These are phyloP conservation scores for Sebastiscus tertius DNA, from an alignment of 2,797 vertebrate genomes.

Conservation along the genomic window DNA sequence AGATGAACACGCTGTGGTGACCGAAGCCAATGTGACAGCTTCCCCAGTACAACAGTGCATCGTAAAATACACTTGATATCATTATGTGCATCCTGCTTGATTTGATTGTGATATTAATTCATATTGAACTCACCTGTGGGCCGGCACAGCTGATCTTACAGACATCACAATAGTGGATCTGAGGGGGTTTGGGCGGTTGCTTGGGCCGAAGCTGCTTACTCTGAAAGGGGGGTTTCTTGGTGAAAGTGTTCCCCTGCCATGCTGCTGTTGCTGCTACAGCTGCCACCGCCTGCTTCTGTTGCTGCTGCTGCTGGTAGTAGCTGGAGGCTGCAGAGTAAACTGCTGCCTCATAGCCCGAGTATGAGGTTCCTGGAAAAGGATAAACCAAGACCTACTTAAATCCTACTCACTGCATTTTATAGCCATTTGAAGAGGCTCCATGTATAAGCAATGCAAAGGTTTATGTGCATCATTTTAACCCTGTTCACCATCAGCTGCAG, in stretches of 20 bases:
- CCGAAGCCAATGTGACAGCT: not conserved
- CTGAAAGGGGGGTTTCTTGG: slow-evolving; percentile 96
- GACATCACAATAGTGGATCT: slow-evolving; percentile 99
- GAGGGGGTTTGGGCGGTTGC: slow-evolving; percentile 95
- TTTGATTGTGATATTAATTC: not conserved
- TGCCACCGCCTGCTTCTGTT: slow-evolving; percentile 89
- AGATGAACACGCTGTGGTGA: not conserved
- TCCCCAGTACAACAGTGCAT: not conserved
- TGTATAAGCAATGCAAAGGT: not conserved
- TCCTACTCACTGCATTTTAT: not conserved
- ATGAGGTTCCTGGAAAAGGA: slow-evolving; percentile 89
- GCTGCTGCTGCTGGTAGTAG: slow-evolving; percentile 94
- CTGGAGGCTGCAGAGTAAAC: slow-evolving; percentile 97
- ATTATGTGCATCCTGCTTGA: not conserved
- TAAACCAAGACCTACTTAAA: not conserved
- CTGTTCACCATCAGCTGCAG: not conserved
- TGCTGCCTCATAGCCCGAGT: slow-evolving; percentile 97
- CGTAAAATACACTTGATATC: not conserved
- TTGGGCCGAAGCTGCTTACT: slow-evolving; percentile 96
- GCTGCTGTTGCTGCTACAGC: slow-evolving; percentile 94
- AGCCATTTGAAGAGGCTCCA: not conserved
- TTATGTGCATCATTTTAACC: not conserved
- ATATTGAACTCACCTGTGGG: slow-evolving; percentile 87
- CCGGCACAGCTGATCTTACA: slow-evolving; percentile 99
- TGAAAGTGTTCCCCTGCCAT: slow-evolving; percentile 95